Evolutionary conservation across 1,140 invertebrate genomes (phyloP), one percentile per base, ranked within the genome.

Genomic region (Lepidurus couesii): DNA sequence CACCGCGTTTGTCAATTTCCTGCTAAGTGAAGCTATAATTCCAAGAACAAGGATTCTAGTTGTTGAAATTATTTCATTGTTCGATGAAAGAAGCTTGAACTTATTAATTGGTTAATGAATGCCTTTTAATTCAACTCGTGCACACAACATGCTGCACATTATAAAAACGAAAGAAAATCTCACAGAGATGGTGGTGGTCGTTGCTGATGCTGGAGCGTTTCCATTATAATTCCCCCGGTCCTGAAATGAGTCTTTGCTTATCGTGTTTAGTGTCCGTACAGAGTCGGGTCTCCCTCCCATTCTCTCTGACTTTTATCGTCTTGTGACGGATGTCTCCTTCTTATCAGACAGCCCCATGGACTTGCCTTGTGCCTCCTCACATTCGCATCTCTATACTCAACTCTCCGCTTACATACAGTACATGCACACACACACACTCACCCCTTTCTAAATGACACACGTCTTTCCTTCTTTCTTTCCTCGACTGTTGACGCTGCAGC

Each of bases 241-340:
- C 53, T 65, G 16, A 65, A 65, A 65, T 65, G 53, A 65, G 53
- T 65, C 53, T 65, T 65, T 13, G 53, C 53, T 65, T 65, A 65
- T 65, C 53, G 53, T 65, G 53, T 65, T 65, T 65, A 65, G 53
- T 65, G 53, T 65, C 53, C 53, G 53, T 65, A 65, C 53, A 65
- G 53, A 65, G 53, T 65, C 53, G 53, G 53, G 53, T 65, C 53
- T 65, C 53, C 53, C 53, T 65, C 53, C 53, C 53, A 65, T 65
- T 65, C 53, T 65, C 53, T 65, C 53, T 65, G 53, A 65, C 53
- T 65, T 65, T 65, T 65, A 65, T 65, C 53, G 53, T 65, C 53
- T 65, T 65, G 53, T 65, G 53, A 65, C 53, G 53, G 53, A 65
- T 65, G 53, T 65, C 53, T 65, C 53, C 53, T 65, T 21, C 53